These are phyloP conservation scores for Gobio occitaniae DNA, from an alignment of 2,797 vertebrate species.

Conservation along the genomic window DNA sequence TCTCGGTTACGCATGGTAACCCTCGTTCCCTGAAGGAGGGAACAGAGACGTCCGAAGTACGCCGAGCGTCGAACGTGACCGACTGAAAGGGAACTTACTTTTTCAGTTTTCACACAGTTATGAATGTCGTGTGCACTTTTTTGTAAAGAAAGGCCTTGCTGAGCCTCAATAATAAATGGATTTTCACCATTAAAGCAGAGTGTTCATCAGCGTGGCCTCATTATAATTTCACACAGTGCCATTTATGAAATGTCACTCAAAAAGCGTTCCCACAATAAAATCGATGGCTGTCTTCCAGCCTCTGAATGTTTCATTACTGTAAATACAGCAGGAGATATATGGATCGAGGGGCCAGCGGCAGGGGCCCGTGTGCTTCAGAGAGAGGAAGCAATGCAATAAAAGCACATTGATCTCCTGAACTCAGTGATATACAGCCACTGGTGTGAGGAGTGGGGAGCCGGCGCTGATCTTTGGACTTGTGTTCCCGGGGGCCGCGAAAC, in stretches of 20 bases:
- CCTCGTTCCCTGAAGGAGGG: too few species aligned
- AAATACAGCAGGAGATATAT: constrained; percentile 77
- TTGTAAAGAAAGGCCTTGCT: constrained; percentile 62
- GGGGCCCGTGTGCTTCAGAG: constrained; percentile 72
- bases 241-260: constrained; percentile 82
- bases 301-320: constrained; percentile 82
- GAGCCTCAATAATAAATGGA: constrained; percentile 77
- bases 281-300: constrained; percentile 76
- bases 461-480: constrained; percentile 66
- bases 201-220: constrained; percentile 75
- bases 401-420: constrained; percentile 77
- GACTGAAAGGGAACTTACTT: neutral
- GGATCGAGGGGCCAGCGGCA: constrained; percentile 72
- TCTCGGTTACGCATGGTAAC: too few species aligned
- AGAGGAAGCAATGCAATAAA: constrained; percentile 69
- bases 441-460: constrained; percentile 63
- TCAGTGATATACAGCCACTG: constrained; percentile 67
- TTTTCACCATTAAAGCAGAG: constrained; percentile 71
- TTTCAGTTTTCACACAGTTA: constrained; percentile 58
- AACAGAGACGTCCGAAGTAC: too few species aligned
- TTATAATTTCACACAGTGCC: constrained; percentile 77
- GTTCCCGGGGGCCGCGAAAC: constrained; percentile 68
- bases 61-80: too few species aligned
- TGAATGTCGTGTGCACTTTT: constrained; percentile 63
- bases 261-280: constrained; percentile 76